Evolutionary conservation across 2,797 vertebrate genomes (phyloP).

Genomic region (Hapalemur alaotrensis): DNA sequence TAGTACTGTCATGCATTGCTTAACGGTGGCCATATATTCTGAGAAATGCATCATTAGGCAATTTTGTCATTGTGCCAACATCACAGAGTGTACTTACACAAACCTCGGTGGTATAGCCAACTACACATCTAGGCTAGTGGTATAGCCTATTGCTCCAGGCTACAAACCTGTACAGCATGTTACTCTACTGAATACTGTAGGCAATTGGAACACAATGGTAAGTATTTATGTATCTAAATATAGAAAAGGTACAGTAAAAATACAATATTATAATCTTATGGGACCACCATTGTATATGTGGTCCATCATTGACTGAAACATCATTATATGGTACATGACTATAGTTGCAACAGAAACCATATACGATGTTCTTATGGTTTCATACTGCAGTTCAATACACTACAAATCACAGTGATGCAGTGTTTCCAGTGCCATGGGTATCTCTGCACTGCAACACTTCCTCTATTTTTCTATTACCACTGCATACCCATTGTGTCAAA

Average conservation of each 20-base stretch:
- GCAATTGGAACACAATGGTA: background rate
- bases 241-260: background rate
- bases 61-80: background rate
- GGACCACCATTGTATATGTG: background rate
- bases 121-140: background rate
- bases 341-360: background rate
- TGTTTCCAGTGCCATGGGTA: background rate
- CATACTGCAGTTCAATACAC: background rate
- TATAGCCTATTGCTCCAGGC: background rate
- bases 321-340: background rate
- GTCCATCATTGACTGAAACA: background rate
- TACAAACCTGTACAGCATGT: background rate
- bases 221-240: background rate
- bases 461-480: background rate
- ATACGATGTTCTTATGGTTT: background rate
- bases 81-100: background rate
- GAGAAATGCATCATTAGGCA: background rate
- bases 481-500: background rate
- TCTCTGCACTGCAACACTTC: background rate
- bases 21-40: background rate
- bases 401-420: background rate
- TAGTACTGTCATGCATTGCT: background rate
- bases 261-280: background rate
- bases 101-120: background rate
- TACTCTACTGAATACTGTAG: background rate